A percentile compares a stretch with the other conserved stretches of the same genome.
Conservation (phyloP, 1,140 invertebrate genomes). For the Cyclina sinensis region DNA sequence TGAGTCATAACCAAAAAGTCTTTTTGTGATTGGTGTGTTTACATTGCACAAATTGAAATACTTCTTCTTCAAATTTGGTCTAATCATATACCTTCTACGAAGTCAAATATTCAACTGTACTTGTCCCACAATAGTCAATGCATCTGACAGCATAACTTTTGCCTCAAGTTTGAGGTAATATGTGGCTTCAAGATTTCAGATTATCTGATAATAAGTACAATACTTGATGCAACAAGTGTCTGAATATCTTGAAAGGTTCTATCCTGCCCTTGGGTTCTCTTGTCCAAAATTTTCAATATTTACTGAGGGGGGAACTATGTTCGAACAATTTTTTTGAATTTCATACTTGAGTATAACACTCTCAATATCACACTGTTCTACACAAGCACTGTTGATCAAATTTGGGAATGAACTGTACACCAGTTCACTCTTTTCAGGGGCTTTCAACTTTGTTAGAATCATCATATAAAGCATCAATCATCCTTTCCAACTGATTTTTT, state of each 20-base stretch:
- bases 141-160: too few species aligned
- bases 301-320: neutral
- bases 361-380: slow-evolving; percentile 2
- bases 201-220: neutral
- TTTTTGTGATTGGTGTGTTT: too few species aligned
- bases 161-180: neutral
- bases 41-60: too few species aligned
- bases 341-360: neutral
- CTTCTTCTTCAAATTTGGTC: slow-evolving; percentile 4
- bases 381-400: neutral
- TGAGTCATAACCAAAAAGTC: too few species aligned
- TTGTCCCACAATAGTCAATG: neutral
- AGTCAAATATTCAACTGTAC: neutral
- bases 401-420: neutral
- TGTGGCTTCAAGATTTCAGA: neutral
- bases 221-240: neutral
- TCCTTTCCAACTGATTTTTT: neutral
- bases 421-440: neutral
- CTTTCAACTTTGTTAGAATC: neutral
- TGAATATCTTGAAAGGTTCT: neutral
- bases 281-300: neutral
- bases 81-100: slow-evolving; percentile 5
- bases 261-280: neutral
- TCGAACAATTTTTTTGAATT: neutral
- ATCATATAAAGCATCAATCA: neutral